phyloP scores from a whole-genome alignment of 2,113 vertebrate species.

The Actenoides hombroni region DNA sequence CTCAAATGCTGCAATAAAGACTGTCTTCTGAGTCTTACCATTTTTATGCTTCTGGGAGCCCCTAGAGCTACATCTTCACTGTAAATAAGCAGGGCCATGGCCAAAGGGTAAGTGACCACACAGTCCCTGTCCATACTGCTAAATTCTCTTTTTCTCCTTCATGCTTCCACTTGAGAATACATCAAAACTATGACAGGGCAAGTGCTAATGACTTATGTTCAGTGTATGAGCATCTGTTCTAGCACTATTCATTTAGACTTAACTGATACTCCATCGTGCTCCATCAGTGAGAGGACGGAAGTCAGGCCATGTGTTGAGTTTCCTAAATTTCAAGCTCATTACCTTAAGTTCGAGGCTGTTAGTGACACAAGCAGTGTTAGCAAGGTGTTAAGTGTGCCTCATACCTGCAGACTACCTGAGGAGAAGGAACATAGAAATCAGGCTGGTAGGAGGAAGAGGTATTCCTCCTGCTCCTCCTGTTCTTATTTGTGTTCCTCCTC shows the following conservation, averaged over 20 bases:
- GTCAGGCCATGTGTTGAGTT: not conserved
- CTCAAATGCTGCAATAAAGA: not conserved
- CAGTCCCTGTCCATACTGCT: not conserved
- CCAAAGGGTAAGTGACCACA: accelerated
- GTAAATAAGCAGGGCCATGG: not conserved
- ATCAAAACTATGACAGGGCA: not conserved
- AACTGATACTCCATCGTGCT: not conserved
- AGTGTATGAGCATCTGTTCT: not conserved
- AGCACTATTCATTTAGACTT: not conserved
- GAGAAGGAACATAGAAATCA: not conserved
- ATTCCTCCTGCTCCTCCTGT: not conserved
- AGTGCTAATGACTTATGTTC: not conserved
- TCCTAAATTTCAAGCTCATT: not conserved
- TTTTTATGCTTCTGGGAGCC: not conserved
- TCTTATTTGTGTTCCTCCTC: not conserved
- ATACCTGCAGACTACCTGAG: not conserved
- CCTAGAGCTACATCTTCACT: not conserved
- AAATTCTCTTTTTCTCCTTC: not conserved
- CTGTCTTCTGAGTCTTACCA: not conserved
- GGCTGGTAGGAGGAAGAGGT: not conserved
- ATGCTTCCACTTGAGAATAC: not conserved
- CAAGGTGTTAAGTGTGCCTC: not conserved
- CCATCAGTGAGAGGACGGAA: not conserved
- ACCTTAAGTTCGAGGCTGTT: not conserved
- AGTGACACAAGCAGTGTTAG: not conserved